Evolutionary conservation across 2,113 vertebrate genomes (phyloP), one percentile per base, ranked within the genome.

Genomic region (Muntiacus muntjak): DNA sequence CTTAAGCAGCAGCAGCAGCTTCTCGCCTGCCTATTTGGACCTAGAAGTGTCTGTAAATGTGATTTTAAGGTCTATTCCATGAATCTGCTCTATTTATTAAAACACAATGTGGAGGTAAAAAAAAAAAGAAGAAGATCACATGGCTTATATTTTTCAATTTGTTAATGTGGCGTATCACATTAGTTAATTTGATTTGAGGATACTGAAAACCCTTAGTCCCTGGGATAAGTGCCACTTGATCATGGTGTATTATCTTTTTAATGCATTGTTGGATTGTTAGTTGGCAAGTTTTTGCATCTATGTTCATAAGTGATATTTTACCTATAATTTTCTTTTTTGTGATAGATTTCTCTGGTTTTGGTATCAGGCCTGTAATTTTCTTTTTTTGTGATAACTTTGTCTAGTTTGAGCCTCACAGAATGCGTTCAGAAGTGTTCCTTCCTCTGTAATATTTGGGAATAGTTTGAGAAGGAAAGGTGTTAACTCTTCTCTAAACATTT

Each of bases 1-100:
- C 92, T 97, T 95, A 94, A 8, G 62, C 86, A 43, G 55, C 79
- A n/a, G 21, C 79, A n/a, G 21, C 89, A 54, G 96, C 91, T 97
- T 91, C 92, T 86, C 90, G 85, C n/a, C 97, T 78, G n/a, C 50
- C 90, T 64, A 52, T 87, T 96, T 78, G 97, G 95, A 92, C 81
- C 78, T 98, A 94, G 89, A 89, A 71, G 52, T 52, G 97, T 98
- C 98, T 98, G 98, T 98, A 98, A 98, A 98, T 98, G 98, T 98
- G 98, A 98, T 97, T 98, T 67, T 3, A 52, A 97, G 97, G 52
- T 94, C 98, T 97, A 97, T 97, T 84, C 95, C 96, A 78, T 98
- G 97, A 97, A 97, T 97, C 71, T 96, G 97, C 94, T 98, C 94
- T 98, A 99, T 99, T 99, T 98, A 99, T 99, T 99, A 98, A 98